Conservation (phyloP, 2,797 vertebrate species). For the Macropus fuliginosus region DNA sequence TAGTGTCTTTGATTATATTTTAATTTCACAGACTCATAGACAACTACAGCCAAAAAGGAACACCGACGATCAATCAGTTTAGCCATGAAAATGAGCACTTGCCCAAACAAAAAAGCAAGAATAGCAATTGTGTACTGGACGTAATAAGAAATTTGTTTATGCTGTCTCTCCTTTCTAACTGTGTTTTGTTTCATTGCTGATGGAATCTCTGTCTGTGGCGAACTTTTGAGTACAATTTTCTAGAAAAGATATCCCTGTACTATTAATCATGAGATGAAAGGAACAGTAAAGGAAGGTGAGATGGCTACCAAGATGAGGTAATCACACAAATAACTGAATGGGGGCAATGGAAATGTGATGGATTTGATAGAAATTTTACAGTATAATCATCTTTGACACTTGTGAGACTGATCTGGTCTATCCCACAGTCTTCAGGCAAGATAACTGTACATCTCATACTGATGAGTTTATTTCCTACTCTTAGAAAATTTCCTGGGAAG, state of each 20-base stretch:
- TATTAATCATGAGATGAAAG: background rate
- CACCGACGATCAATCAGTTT: conserved; percentile 9
- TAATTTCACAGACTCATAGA: conserved; percentile 51
- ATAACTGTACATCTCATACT: conserved; percentile 7
- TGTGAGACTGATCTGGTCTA: conserved; percentile 24
- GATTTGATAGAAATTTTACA: conserved; percentile 25
- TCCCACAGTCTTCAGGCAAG: background rate
- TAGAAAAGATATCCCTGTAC: background rate
- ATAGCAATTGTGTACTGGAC: background rate
- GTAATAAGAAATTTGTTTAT: background rate
- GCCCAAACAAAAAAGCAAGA: conserved; percentile 10
- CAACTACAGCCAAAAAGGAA: conserved; percentile 6
- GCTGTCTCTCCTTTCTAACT: background rate
- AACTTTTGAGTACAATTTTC: conserved; percentile 17
- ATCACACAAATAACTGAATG: background rate
- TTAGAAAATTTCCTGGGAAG: conserved; percentile 10
- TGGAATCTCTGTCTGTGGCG: background rate
- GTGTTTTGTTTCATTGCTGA: conserved; percentile 37
- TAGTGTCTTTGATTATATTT: conserved; percentile 1
- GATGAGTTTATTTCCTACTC: conserved; percentile 30
- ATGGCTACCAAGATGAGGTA: background rate
- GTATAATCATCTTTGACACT: conserved; percentile 32
- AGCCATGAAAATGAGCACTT: conserved; percentile 39
- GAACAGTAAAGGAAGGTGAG: background rate
- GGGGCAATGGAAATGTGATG: background rate